Percentiles rank a stretch among this genome's conserved stretches.
phyloP scores from a whole-genome alignment of 1,140 invertebrate genomes.

The Phymastichus coffea region DNA sequence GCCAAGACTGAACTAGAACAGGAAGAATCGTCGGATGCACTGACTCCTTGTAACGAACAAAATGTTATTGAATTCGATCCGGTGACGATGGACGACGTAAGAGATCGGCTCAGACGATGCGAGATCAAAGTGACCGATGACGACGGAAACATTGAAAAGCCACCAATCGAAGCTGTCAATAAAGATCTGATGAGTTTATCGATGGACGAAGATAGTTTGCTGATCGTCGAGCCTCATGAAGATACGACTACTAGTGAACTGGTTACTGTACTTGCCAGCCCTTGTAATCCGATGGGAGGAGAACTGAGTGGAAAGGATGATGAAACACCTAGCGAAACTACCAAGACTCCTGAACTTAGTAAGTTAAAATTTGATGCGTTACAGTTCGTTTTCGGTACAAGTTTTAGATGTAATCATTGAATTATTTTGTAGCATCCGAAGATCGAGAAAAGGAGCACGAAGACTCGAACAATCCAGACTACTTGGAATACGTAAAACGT shows the following conservation, averaged over 20 bases:
- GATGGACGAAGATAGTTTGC: slow-evolving; percentile 64
- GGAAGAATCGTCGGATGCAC: slow-evolving; percentile 41
- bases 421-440: background rate
- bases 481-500: slow-evolving; percentile 67
- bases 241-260: slow-evolving; percentile 62
- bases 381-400: no score
- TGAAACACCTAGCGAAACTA: background rate
- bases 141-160: background rate
- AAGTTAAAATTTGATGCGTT: no score
- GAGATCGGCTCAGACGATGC: slow-evolving; percentile 28
- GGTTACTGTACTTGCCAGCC: slow-evolving; percentile 59
- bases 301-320: background rate
- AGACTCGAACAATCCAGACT: slow-evolving; percentile 55
- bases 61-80: slow-evolving; percentile 51
- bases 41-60: slow-evolving; percentile 28
- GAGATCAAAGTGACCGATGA: background rate
- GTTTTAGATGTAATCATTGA: no score
- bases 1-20: slow-evolving; percentile 47
- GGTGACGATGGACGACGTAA: slow-evolving; percentile 48
- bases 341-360: slow-evolving; percentile 7
- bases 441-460: slow-evolving; percentile 1
- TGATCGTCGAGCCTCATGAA: slow-evolving; percentile 54
- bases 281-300: slow-evolving; percentile 50
- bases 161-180: slow-evolving; percentile 27
- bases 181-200: slow-evolving; percentile 44